Percentiles rank a stretch among this genome's conserved stretches.
Evolutionary conservation across 2,797 vertebrate species (phyloP).

Genomic region (Parotocinclus haroldoi): DNA sequence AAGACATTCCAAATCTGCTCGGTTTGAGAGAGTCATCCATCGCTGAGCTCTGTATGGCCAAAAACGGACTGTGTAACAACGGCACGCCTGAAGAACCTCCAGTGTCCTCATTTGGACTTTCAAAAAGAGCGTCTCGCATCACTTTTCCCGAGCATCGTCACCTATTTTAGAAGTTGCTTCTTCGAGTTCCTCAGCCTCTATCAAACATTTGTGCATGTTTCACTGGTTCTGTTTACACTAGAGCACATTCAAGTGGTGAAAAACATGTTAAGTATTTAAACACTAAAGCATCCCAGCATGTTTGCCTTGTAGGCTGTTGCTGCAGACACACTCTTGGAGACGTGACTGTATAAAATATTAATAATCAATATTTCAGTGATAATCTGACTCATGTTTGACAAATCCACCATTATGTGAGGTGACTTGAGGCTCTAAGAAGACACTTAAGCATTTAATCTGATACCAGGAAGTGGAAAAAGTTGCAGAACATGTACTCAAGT

Average conservation of each 20-base stretch:
- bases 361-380: neutral
- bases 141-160: conserved; percentile 4
- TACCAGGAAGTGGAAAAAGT: too few relatives aligned
- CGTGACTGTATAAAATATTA: conserved; percentile 35
- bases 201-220: conserved; percentile 21
- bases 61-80: conserved; percentile 29
- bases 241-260: conserved; percentile 33
- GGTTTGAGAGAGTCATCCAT: conserved; percentile 19
- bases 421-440: neutral
- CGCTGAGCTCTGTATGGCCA: conserved; percentile 14
- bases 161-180: conserved; percentile 2
- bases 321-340: conserved; percentile 36
- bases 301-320: conserved; percentile 10
- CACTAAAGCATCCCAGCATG: conserved; percentile 13
- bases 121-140: conserved; percentile 5
- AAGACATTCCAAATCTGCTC: conserved; percentile 41
- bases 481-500: too few relatives aligned
- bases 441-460: too few relatives aligned
- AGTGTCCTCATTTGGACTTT: conserved; percentile 22
- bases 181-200: neutral
- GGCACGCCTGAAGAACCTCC: conserved; percentile 6
- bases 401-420: neutral
- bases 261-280: conserved; percentile 12
- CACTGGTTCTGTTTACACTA: conserved; percentile 24
- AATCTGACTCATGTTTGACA: conserved; percentile 1